Base-by-base conservation (phyloP, 2,888 invertebrate genomes). In the Drosophila merina region DNA sequence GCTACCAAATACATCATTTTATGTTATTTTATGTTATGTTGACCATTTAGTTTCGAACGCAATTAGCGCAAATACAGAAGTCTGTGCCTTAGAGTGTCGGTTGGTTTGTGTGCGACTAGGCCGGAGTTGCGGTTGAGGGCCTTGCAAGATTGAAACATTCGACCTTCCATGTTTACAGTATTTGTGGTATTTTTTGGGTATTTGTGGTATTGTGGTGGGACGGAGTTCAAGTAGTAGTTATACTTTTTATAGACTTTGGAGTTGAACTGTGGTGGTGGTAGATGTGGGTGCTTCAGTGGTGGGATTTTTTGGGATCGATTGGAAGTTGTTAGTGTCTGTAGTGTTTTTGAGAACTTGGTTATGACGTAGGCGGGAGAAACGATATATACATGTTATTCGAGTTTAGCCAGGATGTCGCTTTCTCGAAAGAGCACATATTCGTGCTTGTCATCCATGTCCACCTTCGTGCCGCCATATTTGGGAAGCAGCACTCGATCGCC, bases 391-490 rank as follows among this genome's bases (percentile, higher is more conserved):
- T 20, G 20, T 20, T 88, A 90, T 44, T 96, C 95, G 79, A 97
- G 93, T 92, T 98, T 99, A 58, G 98, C 99, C 87, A 99, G 93
- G 89, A 99, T 97, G 90, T 99, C 99, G 59, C 96, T 93, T 92
- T 99, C 99, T 90, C 97, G 94, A 94, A 97, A 99, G 74, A 99
- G 93, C 84, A 97, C 97, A 90, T 96, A 97, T 91, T 99, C 99
- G 89, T 96, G 95, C 85, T 97, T 96, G 73, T 98, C 97, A 68
- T 96, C 96, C 59, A 99, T 92, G 77, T 95, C 94, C 38, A 99
- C 96, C 93, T 99, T 99, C 72, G 98, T 98, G 80, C 99, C 99
- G 67, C 99, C 99, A 92, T 97, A 99, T 92, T 99, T 99, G 0
- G 99, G 99, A 51, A 99, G 93, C 47, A 99, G 93, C 3, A 99